Evolutionary conservation across 2,113 vertebrate genomes (phyloP).

Genomic region (Callocephalon fimbriatum): DNA sequence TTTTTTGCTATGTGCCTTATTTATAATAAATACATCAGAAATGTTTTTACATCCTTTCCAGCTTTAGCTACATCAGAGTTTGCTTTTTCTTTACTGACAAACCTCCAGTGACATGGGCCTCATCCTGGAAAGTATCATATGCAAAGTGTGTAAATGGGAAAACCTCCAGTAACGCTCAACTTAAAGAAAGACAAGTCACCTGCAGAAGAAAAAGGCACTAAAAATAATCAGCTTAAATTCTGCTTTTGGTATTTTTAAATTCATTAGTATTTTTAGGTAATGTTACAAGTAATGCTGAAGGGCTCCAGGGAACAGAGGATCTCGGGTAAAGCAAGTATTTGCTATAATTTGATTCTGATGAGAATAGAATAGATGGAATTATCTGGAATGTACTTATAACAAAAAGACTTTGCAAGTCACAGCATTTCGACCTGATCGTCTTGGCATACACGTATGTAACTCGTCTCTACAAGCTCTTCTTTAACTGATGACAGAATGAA

Average conservation of each 20-base stretch:
- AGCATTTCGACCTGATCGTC: background rate
- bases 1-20: background rate
- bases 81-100: background rate
- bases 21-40: background rate
- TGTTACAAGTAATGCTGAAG: background rate
- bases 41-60: background rate
- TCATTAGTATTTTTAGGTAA: background rate
- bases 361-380: conserved; percentile 34
- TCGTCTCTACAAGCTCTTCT: background rate
- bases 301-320: background rate
- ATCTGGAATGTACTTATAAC: conserved; percentile 6
- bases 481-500: background rate
- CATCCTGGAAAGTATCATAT: background rate
- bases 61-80: background rate
- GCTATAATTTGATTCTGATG: conserved; percentile 41
- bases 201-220: background rate
- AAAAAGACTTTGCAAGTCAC: background rate
- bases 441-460: background rate
- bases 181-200: background rate
- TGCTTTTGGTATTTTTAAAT: background rate
- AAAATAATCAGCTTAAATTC: conserved; percentile 6
- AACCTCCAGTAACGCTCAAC: background rate
- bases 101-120: background rate
- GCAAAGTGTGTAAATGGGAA: background rate
- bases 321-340: conserved; percentile 9